Evolutionary conservation across 2,888 invertebrate species (phyloP).

Genomic region (Gymnocheta viridis): DNA sequence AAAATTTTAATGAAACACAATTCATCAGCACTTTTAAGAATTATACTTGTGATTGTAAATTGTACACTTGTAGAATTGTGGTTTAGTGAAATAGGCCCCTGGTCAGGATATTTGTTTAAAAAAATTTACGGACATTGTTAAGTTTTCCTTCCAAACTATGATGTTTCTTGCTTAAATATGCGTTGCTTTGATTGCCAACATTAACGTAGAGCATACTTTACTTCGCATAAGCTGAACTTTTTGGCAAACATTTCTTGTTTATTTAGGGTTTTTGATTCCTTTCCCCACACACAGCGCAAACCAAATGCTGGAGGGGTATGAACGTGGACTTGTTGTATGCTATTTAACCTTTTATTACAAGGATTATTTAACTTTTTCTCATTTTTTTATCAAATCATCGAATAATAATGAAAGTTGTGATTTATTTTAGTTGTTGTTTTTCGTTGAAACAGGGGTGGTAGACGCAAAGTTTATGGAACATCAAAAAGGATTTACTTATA

Average conservation of each 20-base stretch:
- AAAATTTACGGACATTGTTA: no score
- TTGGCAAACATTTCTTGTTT: not conserved
- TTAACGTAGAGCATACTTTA: not conserved
- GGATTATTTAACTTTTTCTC: constrained; percentile 61
- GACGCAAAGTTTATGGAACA: not conserved
- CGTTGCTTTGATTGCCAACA: not conserved
- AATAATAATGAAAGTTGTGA: constrained; percentile 58
- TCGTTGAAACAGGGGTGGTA: not conserved
- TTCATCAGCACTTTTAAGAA: no score
- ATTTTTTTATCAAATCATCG: constrained; percentile 65
- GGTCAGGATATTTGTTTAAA: no score
- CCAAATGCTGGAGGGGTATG: constrained; percentile 18
- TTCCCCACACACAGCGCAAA: not conserved
- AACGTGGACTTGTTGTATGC: constrained; percentile 54
- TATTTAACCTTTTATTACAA: constrained; percentile 63
- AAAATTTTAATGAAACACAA: no score
- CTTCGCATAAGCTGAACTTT: constrained; percentile 3
- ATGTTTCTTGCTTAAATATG: not conserved
- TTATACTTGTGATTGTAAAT: no score
- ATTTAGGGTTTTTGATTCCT: constrained; percentile 1
- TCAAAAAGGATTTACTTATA: not conserved
- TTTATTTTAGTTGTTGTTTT: constrained; percentile 45
- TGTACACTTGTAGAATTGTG: no score
- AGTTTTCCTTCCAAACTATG: no score
- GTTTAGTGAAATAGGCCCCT: no score